A percentile compares a stretch with the other conserved stretches of the same genome.
These are phyloP conservation scores for Plodia interpunctella DNA, from an alignment of 1,140 invertebrate genomes.

Conservation along the genomic window DNA sequence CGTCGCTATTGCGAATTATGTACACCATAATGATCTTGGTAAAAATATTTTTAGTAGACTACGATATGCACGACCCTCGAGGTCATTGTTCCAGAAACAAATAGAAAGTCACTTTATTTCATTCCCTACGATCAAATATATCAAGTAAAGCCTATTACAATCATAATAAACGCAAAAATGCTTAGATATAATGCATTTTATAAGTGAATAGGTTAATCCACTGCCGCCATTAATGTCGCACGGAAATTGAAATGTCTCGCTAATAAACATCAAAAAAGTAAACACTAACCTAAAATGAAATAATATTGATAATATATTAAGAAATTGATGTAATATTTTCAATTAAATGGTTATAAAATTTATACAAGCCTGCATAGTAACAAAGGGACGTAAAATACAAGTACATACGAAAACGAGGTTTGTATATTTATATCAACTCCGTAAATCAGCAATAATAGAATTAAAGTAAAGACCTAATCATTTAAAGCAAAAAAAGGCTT, in stretches of 20 bases:
- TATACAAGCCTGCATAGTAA: conserved; percentile 45
- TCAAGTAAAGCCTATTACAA: conserved; percentile 51
- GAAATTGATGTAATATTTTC: not conserved
- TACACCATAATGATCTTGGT: conserved; percentile 54
- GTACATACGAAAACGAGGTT: conserved; percentile 66
- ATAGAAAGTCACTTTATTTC: conserved; percentile 60
- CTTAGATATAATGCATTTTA: conserved; percentile 42
- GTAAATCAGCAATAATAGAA: conserved; percentile 24
- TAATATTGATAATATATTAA: conserved; percentile 23
- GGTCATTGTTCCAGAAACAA: conserved; percentile 71
- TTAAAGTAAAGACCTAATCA: conserved; percentile 21
- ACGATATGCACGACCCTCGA: conserved; percentile 55
- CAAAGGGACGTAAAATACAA: conserved; percentile 57
- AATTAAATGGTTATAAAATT: conserved; percentile 6
- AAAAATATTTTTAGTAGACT: conserved; percentile 69
- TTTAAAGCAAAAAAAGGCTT: conserved; percentile 10
- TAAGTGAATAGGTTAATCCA: conserved; percentile 70
- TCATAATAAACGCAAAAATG: conserved; percentile 28
- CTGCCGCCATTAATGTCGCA: conserved; percentile 75
- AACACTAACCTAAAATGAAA: conserved; percentile 62
- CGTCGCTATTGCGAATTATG: conserved; percentile 39
- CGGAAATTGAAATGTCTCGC: conserved; percentile 69
- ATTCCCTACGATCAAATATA: conserved; percentile 65
- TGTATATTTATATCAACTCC: conserved; percentile 49
- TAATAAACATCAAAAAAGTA: conserved; percentile 73